A percentile compares a stretch with the other conserved stretches of the same genome.
phyloP scores from a whole-genome alignment of 2,113 vertebrate species.

The Monopterus albus region DNA sequence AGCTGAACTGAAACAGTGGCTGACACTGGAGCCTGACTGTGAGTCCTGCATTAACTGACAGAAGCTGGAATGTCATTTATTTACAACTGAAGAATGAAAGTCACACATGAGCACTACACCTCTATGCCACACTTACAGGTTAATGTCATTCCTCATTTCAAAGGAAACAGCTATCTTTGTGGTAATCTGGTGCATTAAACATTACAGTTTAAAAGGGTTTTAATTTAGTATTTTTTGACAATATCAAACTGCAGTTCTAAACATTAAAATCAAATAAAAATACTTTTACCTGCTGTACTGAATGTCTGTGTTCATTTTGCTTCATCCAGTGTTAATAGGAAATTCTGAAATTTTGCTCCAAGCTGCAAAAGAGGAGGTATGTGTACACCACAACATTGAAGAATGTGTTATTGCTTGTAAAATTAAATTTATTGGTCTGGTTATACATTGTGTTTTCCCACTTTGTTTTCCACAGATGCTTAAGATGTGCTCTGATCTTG shows the following conservation, averaged over 20 bases:
- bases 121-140: no score
- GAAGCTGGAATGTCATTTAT: background rate
- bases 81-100: constrained; percentile 1
- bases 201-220: constrained; percentile 1
- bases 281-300: background rate
- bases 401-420: background rate
- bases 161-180: no score
- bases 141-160: no score
- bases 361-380: constrained; percentile 80
- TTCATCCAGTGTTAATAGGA: constrained; percentile 68
- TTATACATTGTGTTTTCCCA: background rate
- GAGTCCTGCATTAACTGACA: constrained; percentile 43
- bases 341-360: constrained; percentile 78
- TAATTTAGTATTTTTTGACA: background rate
- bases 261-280: background rate
- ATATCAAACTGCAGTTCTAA: background rate
- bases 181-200: background rate
- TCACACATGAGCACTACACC: background rate
- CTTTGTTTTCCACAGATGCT: constrained; percentile 68
- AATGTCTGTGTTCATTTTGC: constrained; percentile 5
- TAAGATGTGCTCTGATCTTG: constrained; percentile 77
- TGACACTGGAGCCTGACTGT: constrained; percentile 74
- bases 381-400: background rate
- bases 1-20: constrained; percentile 78
- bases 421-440: background rate